A percentile compares a stretch with the other conserved stretches of the same genome.
Evolutionary conservation across 2,888 invertebrate genomes (phyloP).

Genomic region (Andrena dorsata): DNA sequence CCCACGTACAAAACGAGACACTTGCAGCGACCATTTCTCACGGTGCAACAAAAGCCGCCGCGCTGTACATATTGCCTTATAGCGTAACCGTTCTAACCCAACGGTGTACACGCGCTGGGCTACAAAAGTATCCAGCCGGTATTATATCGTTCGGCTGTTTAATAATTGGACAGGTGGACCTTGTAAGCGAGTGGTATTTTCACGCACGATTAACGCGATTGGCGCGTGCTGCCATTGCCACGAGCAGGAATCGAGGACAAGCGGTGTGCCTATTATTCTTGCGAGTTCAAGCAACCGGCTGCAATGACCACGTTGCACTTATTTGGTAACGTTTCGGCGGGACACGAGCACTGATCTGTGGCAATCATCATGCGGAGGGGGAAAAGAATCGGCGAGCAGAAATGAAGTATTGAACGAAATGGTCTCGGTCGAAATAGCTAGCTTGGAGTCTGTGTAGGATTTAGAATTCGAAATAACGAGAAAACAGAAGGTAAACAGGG

Average conservation of each 20-base stretch:
- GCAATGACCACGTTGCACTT: background rate
- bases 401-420: background rate
- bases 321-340: constrained; percentile 14
- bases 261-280: constrained; percentile 22
- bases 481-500: background rate
- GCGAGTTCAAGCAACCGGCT: background rate
- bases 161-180: constrained; percentile 67
- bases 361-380: background rate
- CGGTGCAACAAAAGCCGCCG: constrained; percentile 63
- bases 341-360: background rate
- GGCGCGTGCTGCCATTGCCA: constrained; percentile 52
- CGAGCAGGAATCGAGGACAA: constrained; percentile 29
- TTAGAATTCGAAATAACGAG: background rate
- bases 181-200: constrained; percentile 68
- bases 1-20: constrained; percentile 53
- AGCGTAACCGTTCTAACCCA: constrained; percentile 51
- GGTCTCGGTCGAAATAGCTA: too few relatives aligned
- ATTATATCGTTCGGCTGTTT: constrained; percentile 39
- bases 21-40: constrained; percentile 64
- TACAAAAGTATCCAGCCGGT: constrained; percentile 29
- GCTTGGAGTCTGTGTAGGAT: too few relatives aligned
- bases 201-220: constrained; percentile 70
- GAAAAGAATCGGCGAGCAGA: background rate
- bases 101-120: constrained; percentile 11
- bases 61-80: constrained; percentile 25